Evolutionary conservation across 2,113 vertebrate species (phyloP).

Genomic region (Rhizomys pruinosus): DNA sequence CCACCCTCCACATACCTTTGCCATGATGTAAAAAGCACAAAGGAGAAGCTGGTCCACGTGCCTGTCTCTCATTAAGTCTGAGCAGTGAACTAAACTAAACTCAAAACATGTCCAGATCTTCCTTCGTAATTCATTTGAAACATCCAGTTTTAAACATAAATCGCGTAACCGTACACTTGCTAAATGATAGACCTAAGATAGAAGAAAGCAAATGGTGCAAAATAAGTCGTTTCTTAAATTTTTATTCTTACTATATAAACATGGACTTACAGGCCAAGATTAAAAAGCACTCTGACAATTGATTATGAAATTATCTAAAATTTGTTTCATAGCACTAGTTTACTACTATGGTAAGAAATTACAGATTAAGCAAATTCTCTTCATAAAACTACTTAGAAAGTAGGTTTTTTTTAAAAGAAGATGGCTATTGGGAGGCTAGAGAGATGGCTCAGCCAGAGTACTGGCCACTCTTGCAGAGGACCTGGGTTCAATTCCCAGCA

Average conservation of each 20-base stretch:
- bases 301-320: constrained; percentile 34
- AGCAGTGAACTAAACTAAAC: constrained; percentile 92
- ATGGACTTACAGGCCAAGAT: constrained; percentile 33
- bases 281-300: background rate
- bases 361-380: constrained; percentile 32
- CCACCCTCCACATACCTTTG: constrained; percentile 86
- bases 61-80: constrained; percentile 94
- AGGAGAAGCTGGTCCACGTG: constrained; percentile 98
- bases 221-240: constrained; percentile 55
- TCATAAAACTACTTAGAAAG: constrained; percentile 8
- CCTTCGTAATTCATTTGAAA: constrained; percentile 92
- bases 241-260: constrained; percentile 46
- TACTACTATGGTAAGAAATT: constrained; percentile 15
- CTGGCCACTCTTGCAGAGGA: no score
- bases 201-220: background rate
- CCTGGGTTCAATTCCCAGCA: no score
- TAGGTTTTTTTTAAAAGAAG: constrained; percentile 23
- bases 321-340: constrained; percentile 25
- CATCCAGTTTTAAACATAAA: constrained; percentile 93
- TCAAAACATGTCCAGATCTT: constrained; percentile 99
- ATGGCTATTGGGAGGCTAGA: no score
- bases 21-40: constrained; percentile 96
- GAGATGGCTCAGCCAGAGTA: no score
- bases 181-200: constrained; percentile 94
- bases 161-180: constrained; percentile 96